Conservation (phyloP, 1,140 invertebrate species). For the Heliconius hewitsoni region DNA sequence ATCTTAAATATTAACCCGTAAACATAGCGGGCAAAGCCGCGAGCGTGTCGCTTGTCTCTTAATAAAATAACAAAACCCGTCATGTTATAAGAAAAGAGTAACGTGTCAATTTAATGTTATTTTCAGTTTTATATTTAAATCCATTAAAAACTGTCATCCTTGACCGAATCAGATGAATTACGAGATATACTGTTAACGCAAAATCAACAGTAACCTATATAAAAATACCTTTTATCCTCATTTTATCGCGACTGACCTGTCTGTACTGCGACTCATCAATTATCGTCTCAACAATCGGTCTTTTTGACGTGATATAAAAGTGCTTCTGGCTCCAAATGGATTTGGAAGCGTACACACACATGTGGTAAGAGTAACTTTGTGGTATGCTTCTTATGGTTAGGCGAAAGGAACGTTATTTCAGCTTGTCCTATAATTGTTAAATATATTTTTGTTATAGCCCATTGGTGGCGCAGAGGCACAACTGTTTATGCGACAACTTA, state of each 20-base stretch:
- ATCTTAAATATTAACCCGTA: too few relatives aligned
- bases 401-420: too few relatives aligned
- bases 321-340: conserved; percentile 14
- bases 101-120: too few relatives aligned
- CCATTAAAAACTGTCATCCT: conserved; percentile 10
- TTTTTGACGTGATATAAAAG: conserved; percentile 30
- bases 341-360: background rate
- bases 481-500: too few relatives aligned
- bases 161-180: conserved; percentile 2
- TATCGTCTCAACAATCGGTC: conserved; percentile 28
- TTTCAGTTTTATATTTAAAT: background rate
- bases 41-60: too few relatives aligned
- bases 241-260: conserved; percentile 28
- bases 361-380: background rate
- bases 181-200: conserved; percentile 14
- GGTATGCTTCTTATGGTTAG: background rate
- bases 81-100: too few relatives aligned
- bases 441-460: too few relatives aligned
- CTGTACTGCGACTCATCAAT: conserved; percentile 25
- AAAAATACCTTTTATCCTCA: conserved; percentile 30
- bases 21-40: too few relatives aligned
- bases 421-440: too few relatives aligned
- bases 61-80: too few relatives aligned
- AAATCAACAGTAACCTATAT: conserved; percentile 23
- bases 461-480: too few relatives aligned